A percentile compares a stretch with the other conserved stretches of the same genome.
phyloP scores from a whole-genome alignment of 92 coral and sea anemone genomes.

The Epizoanthus scotinus region DNA sequence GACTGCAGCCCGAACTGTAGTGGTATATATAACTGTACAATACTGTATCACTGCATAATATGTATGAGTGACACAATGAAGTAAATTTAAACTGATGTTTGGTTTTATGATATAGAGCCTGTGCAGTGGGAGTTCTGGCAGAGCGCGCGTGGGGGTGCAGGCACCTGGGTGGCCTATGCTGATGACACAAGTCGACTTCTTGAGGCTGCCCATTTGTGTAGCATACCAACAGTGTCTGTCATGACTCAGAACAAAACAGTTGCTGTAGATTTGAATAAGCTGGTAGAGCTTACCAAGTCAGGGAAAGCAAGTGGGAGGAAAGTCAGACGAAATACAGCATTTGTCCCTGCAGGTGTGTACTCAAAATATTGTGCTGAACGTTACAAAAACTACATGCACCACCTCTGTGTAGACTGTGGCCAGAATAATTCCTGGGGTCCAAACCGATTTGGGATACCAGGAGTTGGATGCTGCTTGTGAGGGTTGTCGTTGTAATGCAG shows the following conservation, averaged over 20 bases:
- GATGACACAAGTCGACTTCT: slow-evolving; percentile 58
- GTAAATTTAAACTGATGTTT: too few species aligned
- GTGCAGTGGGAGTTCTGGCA: slow-evolving; percentile 77
- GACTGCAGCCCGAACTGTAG: too few species aligned
- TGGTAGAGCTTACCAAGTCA: slow-evolving; percentile 52
- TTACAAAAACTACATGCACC: too few species aligned
- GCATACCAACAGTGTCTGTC: slow-evolving; percentile 55
- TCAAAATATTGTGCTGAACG: neutral
- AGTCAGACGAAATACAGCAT: slow-evolving; percentile 63
- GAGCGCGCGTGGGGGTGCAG: slow-evolving; percentile 52
- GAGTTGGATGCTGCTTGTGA: too few species aligned
- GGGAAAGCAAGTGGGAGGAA: slow-evolving; percentile 68
- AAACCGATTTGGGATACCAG: too few species aligned
- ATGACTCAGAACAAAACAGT: slow-evolving; percentile 58
- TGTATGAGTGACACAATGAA: too few species aligned
- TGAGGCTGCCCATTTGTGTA: slow-evolving; percentile 76
- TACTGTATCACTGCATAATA: too few species aligned
- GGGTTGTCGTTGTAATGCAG: too few species aligned
- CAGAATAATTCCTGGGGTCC: too few species aligned
- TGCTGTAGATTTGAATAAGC: slow-evolving; percentile 54
- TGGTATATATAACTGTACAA: too few species aligned
- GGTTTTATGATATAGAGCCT: neutral
- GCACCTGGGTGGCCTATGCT: slow-evolving; percentile 78
- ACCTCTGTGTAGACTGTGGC: too few species aligned
- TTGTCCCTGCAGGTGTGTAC: slow-evolving; percentile 54